Percentiles rank a stretch among this genome's conserved stretches.
phyloP scores from a whole-genome alignment of 2,113 vertebrate species.

The Tachycineta bicolor region DNA sequence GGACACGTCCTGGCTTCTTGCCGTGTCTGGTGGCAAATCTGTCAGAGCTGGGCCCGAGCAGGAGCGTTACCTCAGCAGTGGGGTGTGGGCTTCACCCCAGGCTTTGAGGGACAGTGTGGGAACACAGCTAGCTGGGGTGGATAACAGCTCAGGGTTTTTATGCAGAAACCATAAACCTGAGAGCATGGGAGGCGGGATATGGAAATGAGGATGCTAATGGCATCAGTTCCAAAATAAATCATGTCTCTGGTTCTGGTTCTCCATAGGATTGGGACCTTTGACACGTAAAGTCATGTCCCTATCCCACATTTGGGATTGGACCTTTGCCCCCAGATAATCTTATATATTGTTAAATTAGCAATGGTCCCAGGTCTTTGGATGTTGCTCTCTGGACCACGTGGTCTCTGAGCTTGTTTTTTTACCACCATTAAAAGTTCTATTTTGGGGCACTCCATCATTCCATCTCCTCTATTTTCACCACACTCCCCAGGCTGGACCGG shows the following conservation, averaged over 20 bases:
- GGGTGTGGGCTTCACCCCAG: background rate
- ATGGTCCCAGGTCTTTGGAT: background rate
- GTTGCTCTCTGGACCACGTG: background rate
- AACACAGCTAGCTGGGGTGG: background rate
- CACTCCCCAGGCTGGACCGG: fast-evolving
- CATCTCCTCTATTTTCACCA: background rate
- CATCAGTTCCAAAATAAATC: background rate
- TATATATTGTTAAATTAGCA: background rate
- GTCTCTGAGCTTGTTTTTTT: background rate
- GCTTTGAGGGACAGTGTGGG: background rate
- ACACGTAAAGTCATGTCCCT: background rate
- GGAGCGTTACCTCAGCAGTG: background rate
- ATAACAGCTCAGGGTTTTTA: background rate
- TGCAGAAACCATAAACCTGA: background rate
- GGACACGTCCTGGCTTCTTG: background rate
- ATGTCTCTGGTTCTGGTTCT: background rate
- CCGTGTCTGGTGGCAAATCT: background rate
- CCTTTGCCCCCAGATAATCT: background rate
- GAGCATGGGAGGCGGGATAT: background rate
- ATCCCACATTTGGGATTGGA: background rate
- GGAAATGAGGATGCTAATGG: background rate
- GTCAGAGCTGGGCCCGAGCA: background rate
- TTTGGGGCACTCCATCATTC: background rate
- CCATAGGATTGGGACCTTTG: background rate
- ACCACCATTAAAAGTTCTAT: background rate